Percentiles rank a stretch among this genome's conserved stretches.
phyloP scores from a whole-genome alignment of 2,113 vertebrate genomes.

The Micronycteris hirsuta region DNA sequence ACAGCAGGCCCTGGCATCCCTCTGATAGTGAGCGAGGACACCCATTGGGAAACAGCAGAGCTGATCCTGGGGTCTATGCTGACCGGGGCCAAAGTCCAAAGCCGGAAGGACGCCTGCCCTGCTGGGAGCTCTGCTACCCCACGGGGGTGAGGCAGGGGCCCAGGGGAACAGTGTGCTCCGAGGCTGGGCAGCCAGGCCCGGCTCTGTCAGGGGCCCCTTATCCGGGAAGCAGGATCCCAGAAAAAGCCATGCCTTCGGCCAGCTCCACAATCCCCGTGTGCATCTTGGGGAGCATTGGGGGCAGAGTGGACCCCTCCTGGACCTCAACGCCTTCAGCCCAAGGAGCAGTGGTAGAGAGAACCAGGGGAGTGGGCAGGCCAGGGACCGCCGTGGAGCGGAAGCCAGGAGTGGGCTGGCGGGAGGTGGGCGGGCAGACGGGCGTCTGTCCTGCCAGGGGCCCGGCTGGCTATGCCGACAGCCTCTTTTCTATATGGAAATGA shows the following conservation, averaged over 20 bases:
- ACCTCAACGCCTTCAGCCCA: not conserved
- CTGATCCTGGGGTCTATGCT: not conserved
- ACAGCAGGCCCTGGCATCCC: not conserved
- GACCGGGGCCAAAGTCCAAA: not conserved
- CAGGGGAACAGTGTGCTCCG: not conserved
- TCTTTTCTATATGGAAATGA: constrained; percentile 99
- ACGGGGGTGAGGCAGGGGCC: not conserved
- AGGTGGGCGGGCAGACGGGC: constrained; percentile 62
- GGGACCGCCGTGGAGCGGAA: not conserved
- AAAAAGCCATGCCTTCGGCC: fast-evolving
- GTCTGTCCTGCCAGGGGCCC: constrained; percentile 81
- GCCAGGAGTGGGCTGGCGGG: constrained; percentile 16
- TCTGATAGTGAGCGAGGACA: not conserved
- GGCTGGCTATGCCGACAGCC: constrained; percentile 92
- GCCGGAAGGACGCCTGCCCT: not conserved
- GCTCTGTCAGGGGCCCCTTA: not conserved
- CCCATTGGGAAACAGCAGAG: not conserved
- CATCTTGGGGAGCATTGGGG: not conserved
- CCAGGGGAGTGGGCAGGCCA: not conserved
- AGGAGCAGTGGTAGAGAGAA: not conserved
- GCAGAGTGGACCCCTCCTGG: not conserved
- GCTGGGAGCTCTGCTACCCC: not conserved
- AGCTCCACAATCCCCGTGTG: not conserved
- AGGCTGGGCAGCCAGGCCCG: not conserved
- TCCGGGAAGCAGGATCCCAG: not conserved